Base-by-base conservation (phyloP, 2,797 vertebrate genomes). In the Protosalanx chinensis region DNA sequence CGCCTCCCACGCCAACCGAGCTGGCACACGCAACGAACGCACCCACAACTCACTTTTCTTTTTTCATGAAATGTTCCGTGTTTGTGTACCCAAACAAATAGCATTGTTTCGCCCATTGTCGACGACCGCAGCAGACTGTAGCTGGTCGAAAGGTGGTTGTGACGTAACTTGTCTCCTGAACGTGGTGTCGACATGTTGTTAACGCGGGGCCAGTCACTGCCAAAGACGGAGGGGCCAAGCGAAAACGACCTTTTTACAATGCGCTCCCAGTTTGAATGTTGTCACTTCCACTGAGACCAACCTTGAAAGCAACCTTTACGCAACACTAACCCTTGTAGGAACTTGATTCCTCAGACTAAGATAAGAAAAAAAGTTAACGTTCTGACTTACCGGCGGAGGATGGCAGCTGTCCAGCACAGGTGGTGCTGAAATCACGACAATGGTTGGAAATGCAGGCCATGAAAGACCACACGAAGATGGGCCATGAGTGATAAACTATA, bases 381-480 rank as follows among this genome's bases (percentile, higher is more conserved):
- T 70, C 27, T 70, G 6, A 15, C 53, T 1, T 27, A 0, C 49
- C 70, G 1, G 62, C 4, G 30, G 49, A 53, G 61, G 51, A 73
- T n/a, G 1, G 73, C 76, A 82, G 81, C 83, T 85, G 83, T 88
- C 79, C 81, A 66, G 4, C 0, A 2, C 53, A 4, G 27, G 35
- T 59, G 79, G 80, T 82, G 80, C 87, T 81, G 80, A 83, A 84
- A 23, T 41, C 66, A 20, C 61, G 70, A 66, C 27, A 63, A 13
- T 16, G 29, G 23, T 20, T 53, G 20, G 30, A 49, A 29, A 15
- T 65, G 33, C 64, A 29, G 6, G 6, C 3, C 27, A 27, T 66
- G 16, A 2, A 20, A 64, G 37, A 41, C 10, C 37, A 0, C 37
- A 41, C 12, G 10, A 41, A 41, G 37, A 13, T 41, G 37, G 6